A percentile compares a stretch with the other conserved stretches of the same genome.
These are phyloP conservation scores for Ctenomys sociabilis DNA, from an alignment of 2,113 vertebrate genomes.

Conservation along the genomic window DNA sequence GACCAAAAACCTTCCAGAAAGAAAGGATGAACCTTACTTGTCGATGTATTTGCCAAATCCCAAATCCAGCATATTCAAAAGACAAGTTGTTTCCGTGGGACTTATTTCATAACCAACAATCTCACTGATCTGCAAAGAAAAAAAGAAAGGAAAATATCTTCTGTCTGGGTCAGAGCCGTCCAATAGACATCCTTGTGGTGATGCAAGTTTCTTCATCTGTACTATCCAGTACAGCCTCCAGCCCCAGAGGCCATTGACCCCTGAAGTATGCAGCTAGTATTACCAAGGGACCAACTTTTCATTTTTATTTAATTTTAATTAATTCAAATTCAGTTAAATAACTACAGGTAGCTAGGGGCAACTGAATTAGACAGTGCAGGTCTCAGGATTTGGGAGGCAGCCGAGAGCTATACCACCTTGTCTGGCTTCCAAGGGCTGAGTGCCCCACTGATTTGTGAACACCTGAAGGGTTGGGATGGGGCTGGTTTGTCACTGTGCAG, in stretches of 20 bases:
- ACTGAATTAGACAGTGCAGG: background rate
- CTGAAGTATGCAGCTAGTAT: background rate
- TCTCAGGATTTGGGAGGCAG: background rate
- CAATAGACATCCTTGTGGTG: background rate
- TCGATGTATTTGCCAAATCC: conserved; percentile 89
- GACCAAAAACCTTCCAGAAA: background rate
- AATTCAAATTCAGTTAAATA: background rate
- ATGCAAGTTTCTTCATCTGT: background rate
- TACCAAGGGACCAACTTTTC: background rate
- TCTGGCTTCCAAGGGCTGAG: background rate
- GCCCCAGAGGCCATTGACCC: background rate
- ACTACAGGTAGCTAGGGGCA: background rate
- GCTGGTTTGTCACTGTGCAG: background rate
- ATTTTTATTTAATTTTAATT: conserved; percentile 25
- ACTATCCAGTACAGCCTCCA: too few relatives aligned
- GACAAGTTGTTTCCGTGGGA: conserved; percentile 86
- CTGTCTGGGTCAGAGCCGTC: background rate
- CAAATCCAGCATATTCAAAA: conserved; percentile 90
- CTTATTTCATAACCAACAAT: conserved; percentile 89
- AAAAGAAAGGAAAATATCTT: conserved; percentile 20
- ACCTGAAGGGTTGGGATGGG: background rate
- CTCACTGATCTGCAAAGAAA: conserved; percentile 89
- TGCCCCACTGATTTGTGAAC: background rate
- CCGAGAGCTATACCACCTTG: background rate
- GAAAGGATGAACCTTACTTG: conserved; percentile 86